Conservation (phyloP, 2,113 vertebrate species). For the Chionomys nivalis region DNA sequence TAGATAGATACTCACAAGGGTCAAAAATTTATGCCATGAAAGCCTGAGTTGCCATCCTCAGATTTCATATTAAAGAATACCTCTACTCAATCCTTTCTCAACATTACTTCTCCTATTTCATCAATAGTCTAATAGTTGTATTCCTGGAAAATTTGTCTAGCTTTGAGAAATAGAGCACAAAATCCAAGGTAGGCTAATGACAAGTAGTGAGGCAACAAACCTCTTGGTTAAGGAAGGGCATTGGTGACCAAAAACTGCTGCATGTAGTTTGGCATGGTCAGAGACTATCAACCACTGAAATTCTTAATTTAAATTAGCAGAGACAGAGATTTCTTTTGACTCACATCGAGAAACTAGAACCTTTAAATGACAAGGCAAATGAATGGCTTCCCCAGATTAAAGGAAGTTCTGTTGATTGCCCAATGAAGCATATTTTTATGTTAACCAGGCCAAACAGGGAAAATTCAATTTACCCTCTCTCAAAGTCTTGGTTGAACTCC, state of each 20-base stretch:
- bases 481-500: constrained; percentile 57
- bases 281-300: constrained; percentile 4
- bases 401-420: constrained; percentile 17
- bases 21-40: background rate
- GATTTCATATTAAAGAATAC: background rate
- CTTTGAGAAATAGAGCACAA: constrained; percentile 2
- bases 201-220: constrained; percentile 28
- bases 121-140: background rate
- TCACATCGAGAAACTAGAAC: constrained; percentile 49
- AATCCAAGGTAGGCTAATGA: background rate
- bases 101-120: background rate
- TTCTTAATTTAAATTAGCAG: constrained; percentile 44
- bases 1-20: background rate
- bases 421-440: constrained; percentile 58
- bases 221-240: background rate
- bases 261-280: constrained; percentile 30
- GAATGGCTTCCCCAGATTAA: constrained; percentile 61
- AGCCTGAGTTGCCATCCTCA: background rate
- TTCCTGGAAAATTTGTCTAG: constrained; percentile 40
- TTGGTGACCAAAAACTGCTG: background rate
- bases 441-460: constrained; percentile 60
- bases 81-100: background rate
- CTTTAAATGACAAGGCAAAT: constrained; percentile 61
- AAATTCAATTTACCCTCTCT: constrained; percentile 51
- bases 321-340: constrained; percentile 37